Base-by-base conservation (phyloP, 1,140 invertebrate species). In the Polypedilum pembai region DNA sequence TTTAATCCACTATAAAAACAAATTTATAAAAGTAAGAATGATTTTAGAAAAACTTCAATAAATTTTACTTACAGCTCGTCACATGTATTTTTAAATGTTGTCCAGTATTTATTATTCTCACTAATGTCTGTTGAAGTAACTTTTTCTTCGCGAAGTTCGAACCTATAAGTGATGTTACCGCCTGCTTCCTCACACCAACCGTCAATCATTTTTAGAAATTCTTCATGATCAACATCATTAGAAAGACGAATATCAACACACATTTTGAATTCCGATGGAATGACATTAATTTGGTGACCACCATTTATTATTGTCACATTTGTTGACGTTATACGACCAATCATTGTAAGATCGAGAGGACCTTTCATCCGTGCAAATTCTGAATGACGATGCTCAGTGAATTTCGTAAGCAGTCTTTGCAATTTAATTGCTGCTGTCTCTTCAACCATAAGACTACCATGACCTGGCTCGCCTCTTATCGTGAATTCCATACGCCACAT, bases 281-380 rank as follows among this genome's bases (percentile, higher is more conserved):
- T 85, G 1, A 97, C 92, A 82, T 98, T 98, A 10, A 86, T 82
- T 81, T 95, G 94, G 1, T 94, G 87, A 41, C 94, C 94, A 76
- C 94, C 94, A 86, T 76, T 83, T 83, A 95, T 75, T 82, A 88
- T 88, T 0, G 92, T 96, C 74, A 95, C 83, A 84, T 96, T 96
- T 0, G 95, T 80, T 7, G 92, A 90, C 0, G 91, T 92, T 0
- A 95, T 91, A 83, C 94, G 90, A 12, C 93, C 92, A 41, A 93
- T 82, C 3, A 83, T 85, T 75, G 89, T 8, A 89, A 77, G 75
- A 86, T 83, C 5, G 86, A 82, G 80, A 91, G 84, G 12, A 81
- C 81, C 8, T 15, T 86, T 83, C 63, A 94, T 79, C 78, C 87
- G 87, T 41, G 83, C 78, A 76, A 89, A 88, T 79, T 93, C 86